Percentiles rank a stretch among this genome's conserved stretches.
Conservation (phyloP, 2,797 vertebrate genomes). For the Acanthiza pusilla region DNA sequence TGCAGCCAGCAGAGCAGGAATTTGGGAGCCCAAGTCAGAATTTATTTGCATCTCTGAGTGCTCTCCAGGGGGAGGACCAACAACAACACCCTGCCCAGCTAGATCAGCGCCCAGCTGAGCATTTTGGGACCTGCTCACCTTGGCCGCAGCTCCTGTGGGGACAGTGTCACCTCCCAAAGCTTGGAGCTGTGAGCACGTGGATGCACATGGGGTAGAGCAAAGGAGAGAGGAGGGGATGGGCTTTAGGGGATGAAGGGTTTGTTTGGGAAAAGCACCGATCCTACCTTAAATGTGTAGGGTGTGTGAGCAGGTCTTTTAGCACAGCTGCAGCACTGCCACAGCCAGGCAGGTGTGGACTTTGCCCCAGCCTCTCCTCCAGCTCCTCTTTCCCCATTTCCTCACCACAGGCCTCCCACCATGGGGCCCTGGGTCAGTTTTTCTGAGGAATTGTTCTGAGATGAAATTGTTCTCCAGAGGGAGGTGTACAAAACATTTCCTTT, state of each 20-base stretch:
- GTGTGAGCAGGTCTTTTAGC: not conserved
- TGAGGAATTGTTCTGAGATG: not conserved
- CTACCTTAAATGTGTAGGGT: not conserved
- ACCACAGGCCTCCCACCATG: not conserved
- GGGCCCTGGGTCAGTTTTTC: not conserved
- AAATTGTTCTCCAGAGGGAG: not conserved
- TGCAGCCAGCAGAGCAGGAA: slow-evolving; percentile 21
- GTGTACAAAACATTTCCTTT: not conserved
- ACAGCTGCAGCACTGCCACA: not conserved
- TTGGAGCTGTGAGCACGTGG: not conserved
- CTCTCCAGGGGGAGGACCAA: not conserved
- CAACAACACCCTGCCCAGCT: fast-evolving
- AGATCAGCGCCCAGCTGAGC: not conserved
- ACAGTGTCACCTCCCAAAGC: not conserved
- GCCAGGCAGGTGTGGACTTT: not conserved
- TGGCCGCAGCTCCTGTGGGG: not conserved
- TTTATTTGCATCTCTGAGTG: slow-evolving; percentile 55
- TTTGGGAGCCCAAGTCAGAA: slow-evolving; percentile 49
- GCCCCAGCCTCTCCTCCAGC: not conserved
- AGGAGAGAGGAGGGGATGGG: not conserved
- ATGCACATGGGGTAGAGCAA: not conserved
- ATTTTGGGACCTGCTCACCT: not conserved
- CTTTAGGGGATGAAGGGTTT: not conserved
- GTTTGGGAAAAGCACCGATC: not conserved
- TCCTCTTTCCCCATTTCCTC: not conserved